Evolutionary conservation across 1,140 invertebrate species (phyloP).

Genomic region (Holcopasites calliopsidis): DNA sequence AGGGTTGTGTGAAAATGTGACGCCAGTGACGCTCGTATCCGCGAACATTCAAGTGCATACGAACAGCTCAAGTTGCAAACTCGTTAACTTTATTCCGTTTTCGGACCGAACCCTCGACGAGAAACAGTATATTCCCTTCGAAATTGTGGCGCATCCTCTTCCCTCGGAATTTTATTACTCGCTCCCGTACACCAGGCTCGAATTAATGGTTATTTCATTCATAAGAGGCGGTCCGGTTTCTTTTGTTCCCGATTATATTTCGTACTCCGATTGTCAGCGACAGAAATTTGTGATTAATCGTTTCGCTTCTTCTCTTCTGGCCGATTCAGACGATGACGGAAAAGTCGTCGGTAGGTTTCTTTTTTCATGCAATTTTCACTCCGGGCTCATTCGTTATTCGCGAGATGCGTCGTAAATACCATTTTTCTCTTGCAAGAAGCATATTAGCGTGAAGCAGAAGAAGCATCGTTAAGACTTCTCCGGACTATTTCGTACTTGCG

Average conservation of each 20-base stretch:
- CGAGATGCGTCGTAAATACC: conserved; percentile 31
- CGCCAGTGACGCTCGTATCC: not conserved
- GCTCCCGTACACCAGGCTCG: not conserved
- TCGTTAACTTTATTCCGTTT: conserved; percentile 32
- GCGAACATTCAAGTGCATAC: not conserved
- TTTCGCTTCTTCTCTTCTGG: conserved; percentile 32
- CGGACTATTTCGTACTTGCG: conserved; percentile 2
- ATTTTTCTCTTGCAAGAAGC: conserved; percentile 5
- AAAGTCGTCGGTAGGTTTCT: conserved; percentile 35
- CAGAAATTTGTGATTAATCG: conserved; percentile 60
- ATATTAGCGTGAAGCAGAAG: conserved; percentile 1
- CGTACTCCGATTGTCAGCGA: conserved; percentile 59
- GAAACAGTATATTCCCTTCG: not conserved
- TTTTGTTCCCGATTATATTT: conserved; percentile 49
- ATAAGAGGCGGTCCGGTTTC: conserved; percentile 46
- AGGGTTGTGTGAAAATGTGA: not conserved
- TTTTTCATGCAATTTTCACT: conserved; percentile 51
- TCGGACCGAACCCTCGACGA: not conserved
- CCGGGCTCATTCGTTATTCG: conserved; percentile 22
- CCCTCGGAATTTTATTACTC: conserved; percentile 41
- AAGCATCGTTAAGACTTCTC: conserved; percentile 17
- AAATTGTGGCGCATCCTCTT: conserved; percentile 1
- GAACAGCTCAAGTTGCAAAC: conserved; percentile 10
- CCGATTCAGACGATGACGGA: conserved; percentile 48
- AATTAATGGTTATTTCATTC: conserved; percentile 65